Percentiles rank a stretch among this genome's conserved stretches.
phyloP scores from a whole-genome alignment of 2,888 invertebrate species.

The Pseudeuparius sepicola region DNA sequence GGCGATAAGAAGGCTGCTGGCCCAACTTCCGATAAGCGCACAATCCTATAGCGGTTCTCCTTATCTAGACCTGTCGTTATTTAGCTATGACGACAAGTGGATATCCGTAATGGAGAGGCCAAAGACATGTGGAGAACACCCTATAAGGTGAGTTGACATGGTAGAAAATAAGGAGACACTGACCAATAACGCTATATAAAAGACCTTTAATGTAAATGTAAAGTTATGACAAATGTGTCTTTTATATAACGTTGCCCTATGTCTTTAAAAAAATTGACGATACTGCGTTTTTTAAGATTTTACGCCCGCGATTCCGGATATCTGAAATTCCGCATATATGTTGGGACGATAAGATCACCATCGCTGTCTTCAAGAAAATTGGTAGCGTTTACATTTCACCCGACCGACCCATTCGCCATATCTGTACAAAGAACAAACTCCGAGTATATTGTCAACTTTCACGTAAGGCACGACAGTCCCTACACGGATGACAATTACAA shows the following conservation, averaged over 20 bases:
- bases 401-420: slow-evolving; percentile 90
- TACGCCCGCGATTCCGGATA: slow-evolving; percentile 72
- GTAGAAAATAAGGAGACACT: too few species aligned
- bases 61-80: slow-evolving; percentile 82
- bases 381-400: slow-evolving; percentile 94
- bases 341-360: slow-evolving; percentile 54
- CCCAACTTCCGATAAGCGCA: slow-evolving; percentile 87
- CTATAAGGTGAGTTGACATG: slow-evolving; percentile 75
- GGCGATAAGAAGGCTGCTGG: slow-evolving; percentile 79
- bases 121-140: slow-evolving; percentile 85
- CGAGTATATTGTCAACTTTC: slow-evolving; percentile 92
- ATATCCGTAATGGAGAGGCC: slow-evolving; percentile 93
- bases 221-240: too few species aligned
- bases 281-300: slow-evolving; percentile 72
- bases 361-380: slow-evolving; percentile 64
- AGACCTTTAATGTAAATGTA: too few species aligned
- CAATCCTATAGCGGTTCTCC: slow-evolving; percentile 91
- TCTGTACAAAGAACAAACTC: slow-evolving; percentile 89
- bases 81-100: slow-evolving; percentile 93
- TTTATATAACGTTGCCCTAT: too few species aligned
- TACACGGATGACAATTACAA: slow-evolving; percentile 18
- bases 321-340: slow-evolving; percentile 62
- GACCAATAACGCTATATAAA: too few species aligned
- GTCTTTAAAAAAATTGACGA: too few species aligned
- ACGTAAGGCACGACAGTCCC: slow-evolving; percentile 50